A percentile compares a stretch with the other conserved stretches of the same genome.
Evolutionary conservation across 2,113 vertebrate genomes (phyloP).

Genomic region (Psittacara wagleri): DNA sequence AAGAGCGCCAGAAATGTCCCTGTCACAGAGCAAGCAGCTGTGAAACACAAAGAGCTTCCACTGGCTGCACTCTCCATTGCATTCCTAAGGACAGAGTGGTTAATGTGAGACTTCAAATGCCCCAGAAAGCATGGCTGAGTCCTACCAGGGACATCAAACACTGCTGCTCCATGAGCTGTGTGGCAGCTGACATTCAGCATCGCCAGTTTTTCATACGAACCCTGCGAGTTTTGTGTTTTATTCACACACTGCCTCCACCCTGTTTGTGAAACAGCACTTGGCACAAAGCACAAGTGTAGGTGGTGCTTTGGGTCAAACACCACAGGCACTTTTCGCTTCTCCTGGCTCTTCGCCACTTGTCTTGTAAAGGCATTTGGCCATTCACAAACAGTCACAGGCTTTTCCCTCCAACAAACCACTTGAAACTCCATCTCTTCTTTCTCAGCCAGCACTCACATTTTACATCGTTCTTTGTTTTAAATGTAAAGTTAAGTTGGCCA

Average conservation of each 20-base stretch:
- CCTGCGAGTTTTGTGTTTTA: not conserved
- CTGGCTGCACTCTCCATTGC: not conserved
- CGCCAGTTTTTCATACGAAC: not conserved
- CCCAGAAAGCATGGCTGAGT: not conserved
- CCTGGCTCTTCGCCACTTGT: not conserved
- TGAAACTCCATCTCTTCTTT: not conserved
- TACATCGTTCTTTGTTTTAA: not conserved
- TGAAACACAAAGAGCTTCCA: not conserved
- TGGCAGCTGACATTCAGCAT: not conserved
- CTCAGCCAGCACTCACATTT: not conserved
- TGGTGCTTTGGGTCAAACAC: not conserved
- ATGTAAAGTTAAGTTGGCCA: not conserved
- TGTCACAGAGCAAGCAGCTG: not conserved
- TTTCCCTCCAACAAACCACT: not conserved
- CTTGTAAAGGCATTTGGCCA: not conserved
- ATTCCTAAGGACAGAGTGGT: not conserved
- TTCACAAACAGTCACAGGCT: not conserved
- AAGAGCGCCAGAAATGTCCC: not conserved
- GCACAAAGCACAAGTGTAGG: rapidly evolving
- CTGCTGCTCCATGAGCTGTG: rapidly evolving
- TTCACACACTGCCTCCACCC: not conserved
- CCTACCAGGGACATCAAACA: not conserved
- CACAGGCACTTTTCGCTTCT: not conserved
- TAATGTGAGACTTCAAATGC: not conserved
- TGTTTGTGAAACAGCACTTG: not conserved